Evolutionary conservation across 2,113 vertebrate species (phyloP), one percentile per base, ranked within the genome.

Genomic region (Macaca fascicularis): DNA sequence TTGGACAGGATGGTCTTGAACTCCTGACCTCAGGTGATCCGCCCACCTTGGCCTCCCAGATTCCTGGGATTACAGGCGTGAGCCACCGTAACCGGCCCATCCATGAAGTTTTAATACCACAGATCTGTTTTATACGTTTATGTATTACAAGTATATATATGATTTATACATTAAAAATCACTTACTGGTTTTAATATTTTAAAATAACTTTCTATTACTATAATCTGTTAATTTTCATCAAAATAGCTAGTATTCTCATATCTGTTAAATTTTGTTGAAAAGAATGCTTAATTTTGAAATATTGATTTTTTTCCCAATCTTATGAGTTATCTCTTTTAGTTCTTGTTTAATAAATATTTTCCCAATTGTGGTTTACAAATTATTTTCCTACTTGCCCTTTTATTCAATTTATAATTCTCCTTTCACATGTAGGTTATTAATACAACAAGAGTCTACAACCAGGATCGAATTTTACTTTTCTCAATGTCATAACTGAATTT

Each of bases 221-320:
- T 61, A 87, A 70, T 85, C 4, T 57, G 27, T 43, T 87, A 48
- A 80, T 35, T 74, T 72, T 79, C 16, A 52, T 87, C 20, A 52
- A 27, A 50, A 80, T 50, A 50, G 13, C 61, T 16, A 17, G 19
- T 40, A 79, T 80, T 67, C 89, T 76, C 17, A 74, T 55, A 19
- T 50, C 12, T 50, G 3, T 40, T 52, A 88, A 43, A 30, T 72
- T 95, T 52, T 81, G 6, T 43, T 70, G 32, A 75, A n/a, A 11
- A 43, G 8, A 80, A 81, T 81, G 22, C 10, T 81, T 74, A 52
- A 52, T 86, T 92, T 87, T 92, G 43, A 64, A 43, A 79, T 43
- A 45, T 16, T 52, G 19, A 32, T 35, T 76, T 27, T 76, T 27
- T 43, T 76, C 2, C 55, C 69, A 2, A 70, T 27, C n/a, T 87